A percentile compares a stretch with the other conserved stretches of the same genome.
Conservation (phyloP, 2,888 invertebrate species). For the Leucophenga maculata region DNA sequence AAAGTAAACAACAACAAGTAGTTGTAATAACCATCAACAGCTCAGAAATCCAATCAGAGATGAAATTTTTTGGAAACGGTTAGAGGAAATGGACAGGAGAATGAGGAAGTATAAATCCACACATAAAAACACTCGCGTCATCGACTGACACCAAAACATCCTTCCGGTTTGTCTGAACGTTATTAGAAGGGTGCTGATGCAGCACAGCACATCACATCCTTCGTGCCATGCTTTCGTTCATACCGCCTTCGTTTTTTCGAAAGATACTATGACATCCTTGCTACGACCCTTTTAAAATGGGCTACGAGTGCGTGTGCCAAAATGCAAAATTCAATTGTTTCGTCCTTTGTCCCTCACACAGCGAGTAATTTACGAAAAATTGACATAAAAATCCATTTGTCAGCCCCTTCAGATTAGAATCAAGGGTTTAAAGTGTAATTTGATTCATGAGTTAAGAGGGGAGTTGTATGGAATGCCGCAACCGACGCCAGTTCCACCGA, state of each 20-base stretch:
- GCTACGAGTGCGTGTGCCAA: conserved; percentile 46
- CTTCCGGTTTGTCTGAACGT: too few relatives aligned
- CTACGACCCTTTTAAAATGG: not conserved
- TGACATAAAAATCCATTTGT: conserved; percentile 71
- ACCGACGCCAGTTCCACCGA: not conserved
- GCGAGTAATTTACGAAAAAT: conserved; percentile 58
- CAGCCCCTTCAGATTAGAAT: conserved; percentile 70
- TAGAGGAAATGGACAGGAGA: not conserved
- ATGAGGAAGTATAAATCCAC: not conserved
- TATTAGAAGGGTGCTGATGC: too few relatives aligned
- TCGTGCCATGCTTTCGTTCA: not conserved
- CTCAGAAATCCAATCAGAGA: conserved; percentile 62
- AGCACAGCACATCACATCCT: not conserved
- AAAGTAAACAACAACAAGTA: conserved; percentile 51
- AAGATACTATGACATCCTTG: too few relatives aligned
- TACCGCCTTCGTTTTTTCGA: too few relatives aligned
- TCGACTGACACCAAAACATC: conserved; percentile 12
- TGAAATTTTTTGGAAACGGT: conserved; percentile 48
- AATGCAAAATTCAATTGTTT: conserved; percentile 68
- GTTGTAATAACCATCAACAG: conserved; percentile 17
- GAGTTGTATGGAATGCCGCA: not conserved
- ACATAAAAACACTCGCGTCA: not conserved
- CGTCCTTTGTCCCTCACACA: conserved; percentile 39
- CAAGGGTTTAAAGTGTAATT: conserved; percentile 71
- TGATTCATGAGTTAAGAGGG: conserved; percentile 60